Base-by-base conservation (phyloP, 2,797 vertebrate species). In the Sebastes baramenuke region DNA sequence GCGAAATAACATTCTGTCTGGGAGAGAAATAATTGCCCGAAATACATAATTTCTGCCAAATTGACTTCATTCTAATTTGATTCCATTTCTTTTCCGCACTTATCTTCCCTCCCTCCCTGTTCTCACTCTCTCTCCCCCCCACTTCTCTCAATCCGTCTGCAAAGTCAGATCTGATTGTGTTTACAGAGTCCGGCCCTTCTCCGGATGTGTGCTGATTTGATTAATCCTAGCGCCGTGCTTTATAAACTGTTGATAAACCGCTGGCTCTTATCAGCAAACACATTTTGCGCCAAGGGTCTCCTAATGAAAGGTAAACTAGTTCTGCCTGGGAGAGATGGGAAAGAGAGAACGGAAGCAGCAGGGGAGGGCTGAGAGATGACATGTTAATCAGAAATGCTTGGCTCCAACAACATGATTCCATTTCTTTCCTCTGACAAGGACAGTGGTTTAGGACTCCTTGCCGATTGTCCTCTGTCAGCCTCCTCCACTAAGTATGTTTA, bases 181-280 rank as follows among this genome's bases (percentile, higher is more conserved):
- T 93, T 89, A 92, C 90, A 79, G 77, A 91, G 84, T 87, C 85
- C 80, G 54, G 82, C 58, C 73, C 77, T 86, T 85, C 84, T 89
- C 83, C 74, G 79, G 90, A 90, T 94, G 87, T 84, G 82, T 67
- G 52, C 78, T 87, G 84, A 90, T 94, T 92, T 92, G 86, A 95
- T 94, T 94, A 90, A 94, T 93, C 87, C 83, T 49, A 81, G 89
- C 65, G 54, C 85, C 65, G 18, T 86, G 76, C 83, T 91, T 91
- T 92, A 92, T 91, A 93, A 93, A 95, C 90, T 91, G 90, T 90
- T 92, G 88, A 95, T 93, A 92, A 94, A 93, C 81, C 72, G 29
- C 85, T 80, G 81, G 80, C 87, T 90, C 90, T 93, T 93, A 94
- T 93, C 92, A 93, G 92, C 91, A 90, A 94, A 94, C 88, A 91